A percentile compares a stretch with the other conserved stretches of the same genome.
Evolutionary conservation across 2,888 invertebrate genomes (phyloP).

Genomic region (Agelastica alni): DNA sequence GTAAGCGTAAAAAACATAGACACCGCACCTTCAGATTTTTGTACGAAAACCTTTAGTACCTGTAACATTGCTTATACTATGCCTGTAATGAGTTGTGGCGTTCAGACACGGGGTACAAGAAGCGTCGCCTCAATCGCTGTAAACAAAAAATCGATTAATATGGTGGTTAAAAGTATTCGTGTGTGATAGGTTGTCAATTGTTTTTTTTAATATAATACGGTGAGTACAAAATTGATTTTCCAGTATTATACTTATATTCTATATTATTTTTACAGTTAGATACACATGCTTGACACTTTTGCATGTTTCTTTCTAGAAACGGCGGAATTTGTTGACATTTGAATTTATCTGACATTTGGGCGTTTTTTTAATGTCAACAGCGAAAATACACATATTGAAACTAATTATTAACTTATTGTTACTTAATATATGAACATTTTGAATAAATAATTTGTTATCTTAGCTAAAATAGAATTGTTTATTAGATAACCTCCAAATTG

Average conservation of each 20-base stretch:
- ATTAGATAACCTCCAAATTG: constrained; percentile 13
- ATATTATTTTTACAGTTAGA: constrained; percentile 1
- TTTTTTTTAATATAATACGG: constrained; percentile 48
- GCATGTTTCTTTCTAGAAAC: constrained; percentile 41
- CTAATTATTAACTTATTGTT: constrained; percentile 11
- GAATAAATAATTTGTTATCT: too few species aligned
- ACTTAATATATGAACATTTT: too few species aligned
- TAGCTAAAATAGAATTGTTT: neutral
- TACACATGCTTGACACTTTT: neutral
- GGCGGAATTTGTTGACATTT: constrained; percentile 45
- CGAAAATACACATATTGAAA: constrained; percentile 29
- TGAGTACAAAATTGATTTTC: constrained; percentile 40
- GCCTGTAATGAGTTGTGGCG: too few species aligned
- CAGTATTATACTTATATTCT: constrained; percentile 9
- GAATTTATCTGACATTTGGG: constrained; percentile 53
- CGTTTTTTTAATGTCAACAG: constrained; percentile 53
- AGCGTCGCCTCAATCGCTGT: constrained; percentile 33
- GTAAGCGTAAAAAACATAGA: too few species aligned
- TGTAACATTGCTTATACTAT: too few species aligned
- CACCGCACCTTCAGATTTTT: too few species aligned
- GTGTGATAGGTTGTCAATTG: constrained; percentile 45
- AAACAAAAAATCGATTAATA: constrained; percentile 55
- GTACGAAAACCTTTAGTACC: too few species aligned
- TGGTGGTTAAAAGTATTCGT: constrained; percentile 52
- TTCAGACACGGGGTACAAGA: too few species aligned